Evolutionary conservation across 2,113 vertebrate species (phyloP), one percentile per base, ranked within the genome.

Genomic region (Psophia crepitans): DNA sequence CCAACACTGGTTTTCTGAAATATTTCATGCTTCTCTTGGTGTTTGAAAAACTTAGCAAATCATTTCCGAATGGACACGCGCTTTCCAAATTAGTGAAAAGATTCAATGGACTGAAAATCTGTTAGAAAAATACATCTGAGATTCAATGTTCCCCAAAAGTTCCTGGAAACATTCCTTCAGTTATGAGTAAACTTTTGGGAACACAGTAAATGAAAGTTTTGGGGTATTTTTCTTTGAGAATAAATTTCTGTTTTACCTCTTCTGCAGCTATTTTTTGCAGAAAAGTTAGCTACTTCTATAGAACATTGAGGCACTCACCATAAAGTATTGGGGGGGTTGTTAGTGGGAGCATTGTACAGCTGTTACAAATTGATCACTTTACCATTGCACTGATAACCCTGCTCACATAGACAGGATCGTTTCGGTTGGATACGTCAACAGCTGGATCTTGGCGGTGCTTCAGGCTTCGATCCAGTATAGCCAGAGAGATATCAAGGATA

Each of bases 301-400:
- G 53, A 87, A 39, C 21, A 39, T 0, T 2, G 53, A 87, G 30
- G 14, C 20, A 30, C 51, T 84, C 39, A 14, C 3, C 11, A 33
- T 53, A 1, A 49, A 26, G 7, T 1, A 0, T 3, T 44, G 61
- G 19, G 15, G 8, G 1, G 11, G 65, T 44, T 82, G 37, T 22
- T n/a, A 33, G 58, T 4, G 13, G 46, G 54, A 48, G 39, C 30
- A 7, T 28, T 70, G 61, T 32, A 7, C 41, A 49, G 12, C 43
- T 89, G 44, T 32, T 15, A 19, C 8, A 28, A 64, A 26, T 26
- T 21, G 64, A 2, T 49, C 4, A 19, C 64, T 68, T 85, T 96
- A 97, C 97, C 97, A 10, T 97, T n/a, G 97, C 96, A 1, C 94
- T 94, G 84, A 97, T 12, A 4, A 96, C 90, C 69, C 97, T 94